phyloP scores from a whole-genome alignment of 2,888 invertebrate genomes.

The Amorpha juglandis region DNA sequence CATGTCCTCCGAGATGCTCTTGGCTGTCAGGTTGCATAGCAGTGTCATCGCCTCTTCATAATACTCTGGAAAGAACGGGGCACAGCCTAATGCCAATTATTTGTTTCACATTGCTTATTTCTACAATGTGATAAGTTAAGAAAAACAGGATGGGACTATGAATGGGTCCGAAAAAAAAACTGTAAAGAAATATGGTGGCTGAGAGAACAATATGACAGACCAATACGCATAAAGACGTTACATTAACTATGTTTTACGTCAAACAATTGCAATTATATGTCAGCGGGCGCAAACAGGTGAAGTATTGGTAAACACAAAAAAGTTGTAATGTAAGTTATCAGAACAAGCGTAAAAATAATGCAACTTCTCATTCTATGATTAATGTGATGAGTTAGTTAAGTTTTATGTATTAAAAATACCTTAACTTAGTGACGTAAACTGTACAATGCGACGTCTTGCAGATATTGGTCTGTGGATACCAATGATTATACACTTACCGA shows the following conservation, averaged over 20 bases:
- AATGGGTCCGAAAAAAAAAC: background rate
- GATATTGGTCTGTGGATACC: background rate
- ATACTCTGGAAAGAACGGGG: constrained; percentile 87
- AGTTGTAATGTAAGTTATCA: no score
- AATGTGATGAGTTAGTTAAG: background rate
- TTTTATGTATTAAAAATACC: background rate
- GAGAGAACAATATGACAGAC: background rate
- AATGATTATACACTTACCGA: constrained; percentile 80
- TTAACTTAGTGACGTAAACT: background rate
- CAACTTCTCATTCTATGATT: background rate
- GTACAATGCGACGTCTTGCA: background rate
- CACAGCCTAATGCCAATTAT: constrained; percentile 8
- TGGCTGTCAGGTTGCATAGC: constrained; percentile 95
- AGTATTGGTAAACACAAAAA: no score
- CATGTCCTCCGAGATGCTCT: constrained; percentile 95
- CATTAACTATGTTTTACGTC: background rate
- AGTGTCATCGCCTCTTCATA: constrained; percentile 98
- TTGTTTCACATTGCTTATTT: background rate
- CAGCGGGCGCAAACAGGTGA: no score
- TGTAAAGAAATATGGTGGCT: background rate
- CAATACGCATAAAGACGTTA: background rate
- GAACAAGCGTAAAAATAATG: no score
- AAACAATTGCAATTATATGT: background rate
- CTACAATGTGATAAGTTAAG: background rate
- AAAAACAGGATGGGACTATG: constrained; percentile 9